Evolutionary conservation across 2,888 invertebrate genomes (phyloP).

Genomic region (Cancer borealis): DNA sequence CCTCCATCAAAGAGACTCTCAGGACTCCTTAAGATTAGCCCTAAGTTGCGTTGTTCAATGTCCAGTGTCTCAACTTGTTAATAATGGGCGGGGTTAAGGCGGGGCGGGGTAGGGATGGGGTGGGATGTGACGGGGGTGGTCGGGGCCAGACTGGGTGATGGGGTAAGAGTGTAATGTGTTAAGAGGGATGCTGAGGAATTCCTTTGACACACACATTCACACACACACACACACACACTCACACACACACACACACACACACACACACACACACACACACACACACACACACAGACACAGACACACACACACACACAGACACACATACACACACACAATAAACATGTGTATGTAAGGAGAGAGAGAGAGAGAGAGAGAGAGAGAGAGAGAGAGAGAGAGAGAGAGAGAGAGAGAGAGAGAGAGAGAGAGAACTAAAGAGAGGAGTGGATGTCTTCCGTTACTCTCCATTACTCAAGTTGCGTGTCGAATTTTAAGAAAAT

Average conservation of each 20-base stretch:
- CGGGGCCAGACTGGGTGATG: neutral
- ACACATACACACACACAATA: no score
- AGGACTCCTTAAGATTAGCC: neutral
- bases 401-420: neutral
- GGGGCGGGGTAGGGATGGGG: no score
- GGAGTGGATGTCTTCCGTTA: neutral
- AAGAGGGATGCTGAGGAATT: no score
- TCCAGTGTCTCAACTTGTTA: conserved; percentile 2
- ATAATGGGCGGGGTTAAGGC: neutral
- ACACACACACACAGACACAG: no score
- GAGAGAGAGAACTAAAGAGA: neutral
- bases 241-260: no score
- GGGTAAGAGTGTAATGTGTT: no score
- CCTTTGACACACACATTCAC: no score
- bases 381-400: neutral
- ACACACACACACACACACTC: no score
- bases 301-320: no score
- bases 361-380: neutral
- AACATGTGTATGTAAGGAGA: no score
- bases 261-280: no score
- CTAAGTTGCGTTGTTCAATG: conserved; percentile 32
- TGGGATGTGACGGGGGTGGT: no score
- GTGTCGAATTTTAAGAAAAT: conserved; percentile 61
- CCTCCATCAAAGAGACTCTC: neutral
- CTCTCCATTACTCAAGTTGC: conserved; percentile 59